These are phyloP conservation scores for Palythoa grandiflora DNA, from an alignment of 92 coral and sea anemone species.

Conservation along the genomic window DNA sequence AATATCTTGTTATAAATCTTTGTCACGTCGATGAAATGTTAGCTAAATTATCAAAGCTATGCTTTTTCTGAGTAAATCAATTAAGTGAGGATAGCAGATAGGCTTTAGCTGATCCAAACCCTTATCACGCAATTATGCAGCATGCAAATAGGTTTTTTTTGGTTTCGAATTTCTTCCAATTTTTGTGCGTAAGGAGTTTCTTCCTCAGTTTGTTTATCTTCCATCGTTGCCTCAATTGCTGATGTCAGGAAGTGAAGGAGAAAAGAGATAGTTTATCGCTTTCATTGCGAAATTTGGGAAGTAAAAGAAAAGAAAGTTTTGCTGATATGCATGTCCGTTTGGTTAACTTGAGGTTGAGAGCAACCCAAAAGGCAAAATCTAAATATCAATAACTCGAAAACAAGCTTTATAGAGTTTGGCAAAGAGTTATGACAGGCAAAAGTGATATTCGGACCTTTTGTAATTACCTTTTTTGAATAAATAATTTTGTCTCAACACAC, in stretches of 20 bases:
- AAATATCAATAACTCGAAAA: background rate
- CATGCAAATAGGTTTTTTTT: slow-evolving; percentile 59
- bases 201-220: slow-evolving; percentile 31
- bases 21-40: slow-evolving; percentile 73
- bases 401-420: slow-evolving; percentile 20
- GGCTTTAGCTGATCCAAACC: slow-evolving; percentile 64
- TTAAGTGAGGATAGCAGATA: slow-evolving; percentile 67
- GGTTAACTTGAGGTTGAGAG: slow-evolving; percentile 23
- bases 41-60: slow-evolving; percentile 69
- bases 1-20: slow-evolving; percentile 71
- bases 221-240: slow-evolving; percentile 25
- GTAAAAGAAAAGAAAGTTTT: slow-evolving; percentile 23
- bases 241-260: slow-evolving; percentile 45
- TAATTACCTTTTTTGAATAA: slow-evolving; percentile 12
- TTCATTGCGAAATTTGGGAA: slow-evolving; percentile 12
- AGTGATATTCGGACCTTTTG: background rate
- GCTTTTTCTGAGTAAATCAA: slow-evolving; percentile 72
- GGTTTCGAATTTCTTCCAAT: slow-evolving; percentile 67
- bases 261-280: slow-evolving; percentile 34
- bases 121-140: slow-evolving; percentile 63
- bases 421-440: background rate
- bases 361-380: background rate
- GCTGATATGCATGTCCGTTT: slow-evolving; percentile 13
- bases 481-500: background rate
- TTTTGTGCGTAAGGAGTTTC: slow-evolving; percentile 34